Evolutionary conservation across 2,888 invertebrate species (phyloP), one percentile per base, ranked within the genome.

Genomic region (Orthosia incerta): DNA sequence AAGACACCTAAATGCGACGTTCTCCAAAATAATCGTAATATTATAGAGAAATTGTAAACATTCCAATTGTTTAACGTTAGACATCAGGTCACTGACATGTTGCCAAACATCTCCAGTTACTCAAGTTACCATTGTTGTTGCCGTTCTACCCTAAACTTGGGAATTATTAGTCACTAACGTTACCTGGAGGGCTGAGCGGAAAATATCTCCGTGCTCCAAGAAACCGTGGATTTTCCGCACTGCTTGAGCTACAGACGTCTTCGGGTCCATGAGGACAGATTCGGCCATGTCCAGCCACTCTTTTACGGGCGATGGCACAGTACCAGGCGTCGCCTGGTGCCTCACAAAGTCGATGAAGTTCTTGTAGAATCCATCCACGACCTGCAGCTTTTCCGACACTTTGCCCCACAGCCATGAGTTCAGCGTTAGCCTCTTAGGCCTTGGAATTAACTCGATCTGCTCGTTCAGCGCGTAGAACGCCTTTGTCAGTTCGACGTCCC

Each of bases 141-240:
- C 68, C 59, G 53, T 53, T 67, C 59, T 76, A 79, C 57, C 79
- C 65, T 23, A 68, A 73, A 77, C 80, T 78, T 55, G 59, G n/a
- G 0, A 62, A 81, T 74, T 75, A 80, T 86, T 80, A 74, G 67
- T 61, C 63, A 73, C 60, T 55, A 63, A 71, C 71, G 31, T 79
- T 97, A 98, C 98, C 98, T 97, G 95, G 87, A 91, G 78, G 57
- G 97, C 97, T 20, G 97, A 97, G 85, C 97, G 96, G 94, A 98
- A 98, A 71, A 88, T 68, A 83, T 97, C 96, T 69, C 98, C 97
- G 83, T 97, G 96, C 67, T 97, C 96, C 90, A 98, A 96, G 74
- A 97, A 91, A 59, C 97, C 96, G 83, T 97, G 95, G 55, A 98
- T 96, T 76, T 97, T 96, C 66, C 95, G 93, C 80, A 97, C 95